phyloP scores from a whole-genome alignment of 2,113 vertebrate genomes.

The Speoplatyrhinus poulsoni region DNA sequence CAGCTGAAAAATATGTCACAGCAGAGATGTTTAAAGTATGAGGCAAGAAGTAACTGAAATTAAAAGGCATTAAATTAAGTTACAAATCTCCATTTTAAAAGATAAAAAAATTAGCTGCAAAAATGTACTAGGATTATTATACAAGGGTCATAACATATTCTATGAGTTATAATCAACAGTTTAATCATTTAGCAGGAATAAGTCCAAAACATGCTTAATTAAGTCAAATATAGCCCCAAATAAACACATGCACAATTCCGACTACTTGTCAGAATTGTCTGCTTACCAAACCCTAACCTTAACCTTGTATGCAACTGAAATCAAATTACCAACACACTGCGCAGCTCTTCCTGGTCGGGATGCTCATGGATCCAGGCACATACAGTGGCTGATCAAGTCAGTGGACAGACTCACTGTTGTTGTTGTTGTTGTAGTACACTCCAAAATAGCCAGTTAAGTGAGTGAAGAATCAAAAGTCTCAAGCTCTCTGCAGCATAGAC shows the following conservation, averaged over 20 bases:
- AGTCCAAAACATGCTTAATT: background rate
- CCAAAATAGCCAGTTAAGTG: background rate
- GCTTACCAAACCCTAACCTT: conserved; percentile 10
- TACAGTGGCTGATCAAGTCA: conserved; percentile 6
- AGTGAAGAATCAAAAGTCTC: background rate
- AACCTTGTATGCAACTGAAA: conserved; percentile 3
- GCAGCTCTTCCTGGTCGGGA: background rate
- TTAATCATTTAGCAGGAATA: background rate
- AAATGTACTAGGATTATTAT: no score
- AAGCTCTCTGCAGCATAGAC: conserved; percentile 35
- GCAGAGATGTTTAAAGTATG: no score
- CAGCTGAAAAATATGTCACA: background rate
- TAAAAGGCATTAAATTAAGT: no score
- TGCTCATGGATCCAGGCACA: conserved; percentile 9
- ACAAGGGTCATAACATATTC: background rate
- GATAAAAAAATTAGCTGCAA: no score
- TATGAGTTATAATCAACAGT: background rate
- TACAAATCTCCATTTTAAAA: no score
- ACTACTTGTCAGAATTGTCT: background rate
- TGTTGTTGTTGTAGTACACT: background rate
- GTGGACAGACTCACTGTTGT: background rate
- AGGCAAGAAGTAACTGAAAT: no score
- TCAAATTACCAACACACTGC: conserved; percentile 29
- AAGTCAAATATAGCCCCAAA: background rate
- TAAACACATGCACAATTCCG: conserved; percentile 17